Base-by-base conservation (phyloP, 1,140 invertebrate species). In the Steinernema khuongi region DNA sequence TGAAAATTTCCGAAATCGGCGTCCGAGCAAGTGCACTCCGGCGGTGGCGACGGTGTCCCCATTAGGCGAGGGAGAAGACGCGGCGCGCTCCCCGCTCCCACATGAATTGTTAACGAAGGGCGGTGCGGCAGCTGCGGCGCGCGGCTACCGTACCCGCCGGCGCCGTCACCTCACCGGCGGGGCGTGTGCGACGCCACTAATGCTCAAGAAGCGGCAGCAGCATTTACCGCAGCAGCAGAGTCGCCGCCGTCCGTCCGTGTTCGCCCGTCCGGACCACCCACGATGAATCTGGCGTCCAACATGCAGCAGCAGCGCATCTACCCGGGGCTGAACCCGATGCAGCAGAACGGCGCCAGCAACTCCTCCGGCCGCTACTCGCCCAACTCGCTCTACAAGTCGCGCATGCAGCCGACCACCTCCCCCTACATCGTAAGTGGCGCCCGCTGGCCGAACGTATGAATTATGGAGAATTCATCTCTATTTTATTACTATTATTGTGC, bases 161-260 rank as follows among this genome's bases (percentile, higher is more conserved):
- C 50, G 26, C 50, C 50, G 14, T 60, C 50, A 11, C 11, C 50
- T 7, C 50, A 4, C 14, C 7, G 50, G 50, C 50, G 50, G 50
- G 50, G 50, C 50, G 50, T 60, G 50, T 60, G 50, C 50, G 26
- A 22, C 11, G 4, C 11, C 50, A 22, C 50, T 60, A 60, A 60
- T 60, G 50, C 50, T 60, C 50, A 60, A 60, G 50, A 60, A 60
- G 50, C 50, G 50, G 50, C 50, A 60, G 50, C 50, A 22, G 50
- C 50, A 60, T 7, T 22, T 14, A 14, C 19, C 19, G 19, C 50
- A 60, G 50, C 50, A 60, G 50, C 22, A 22, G 50, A 11, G 36
- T 41, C 36, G 36, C n/a, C 36, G 36, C n/a, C n/a, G 36, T 41
- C 36, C 7, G 7, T 7, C 36, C 7, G 7, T 11, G n/a, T n/a